Percentiles rank a stretch among this genome's conserved stretches.
Conservation (phyloP, 2,797 vertebrate species). For the Muscicapa comitata region DNA sequence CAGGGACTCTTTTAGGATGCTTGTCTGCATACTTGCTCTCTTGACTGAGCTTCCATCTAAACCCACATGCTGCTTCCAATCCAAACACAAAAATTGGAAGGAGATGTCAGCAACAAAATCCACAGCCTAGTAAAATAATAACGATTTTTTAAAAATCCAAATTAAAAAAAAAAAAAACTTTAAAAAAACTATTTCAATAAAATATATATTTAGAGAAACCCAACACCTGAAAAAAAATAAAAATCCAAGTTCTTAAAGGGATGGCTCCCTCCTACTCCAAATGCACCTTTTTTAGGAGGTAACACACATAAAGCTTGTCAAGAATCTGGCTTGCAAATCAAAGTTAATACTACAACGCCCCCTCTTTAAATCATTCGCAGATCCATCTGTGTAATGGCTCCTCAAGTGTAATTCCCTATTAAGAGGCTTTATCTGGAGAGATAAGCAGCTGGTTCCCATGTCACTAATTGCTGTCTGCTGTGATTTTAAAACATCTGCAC, state of each 20-base stretch:
- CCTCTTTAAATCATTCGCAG: constrained; percentile 74
- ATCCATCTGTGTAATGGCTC: constrained; percentile 81
- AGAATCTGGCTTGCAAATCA: constrained; percentile 73
- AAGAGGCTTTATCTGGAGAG: constrained; percentile 83
- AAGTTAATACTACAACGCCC: constrained; percentile 69
- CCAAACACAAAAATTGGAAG: background rate
- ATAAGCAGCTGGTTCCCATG: constrained; percentile 84
- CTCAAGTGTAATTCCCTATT: constrained; percentile 82
- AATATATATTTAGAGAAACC: background rate
- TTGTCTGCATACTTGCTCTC: background rate
- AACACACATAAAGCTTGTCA: background rate
- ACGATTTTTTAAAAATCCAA: background rate
- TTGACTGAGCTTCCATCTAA: background rate
- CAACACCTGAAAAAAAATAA: background rate
- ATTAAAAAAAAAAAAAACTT: background rate
- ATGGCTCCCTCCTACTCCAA: background rate
- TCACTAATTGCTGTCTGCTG: constrained; percentile 85
- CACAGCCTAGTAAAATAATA: background rate
- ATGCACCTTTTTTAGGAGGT: constrained; percentile 54
- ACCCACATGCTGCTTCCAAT: background rate
- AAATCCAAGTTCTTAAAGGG: background rate
- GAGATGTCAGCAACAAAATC: background rate
- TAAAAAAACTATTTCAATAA: background rate
- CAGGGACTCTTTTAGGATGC: background rate
- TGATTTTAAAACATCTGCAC: constrained; percentile 85